Conservation (phyloP, 92 coral and sea anemone genomes). For the Nematostella vectensis region DNA sequence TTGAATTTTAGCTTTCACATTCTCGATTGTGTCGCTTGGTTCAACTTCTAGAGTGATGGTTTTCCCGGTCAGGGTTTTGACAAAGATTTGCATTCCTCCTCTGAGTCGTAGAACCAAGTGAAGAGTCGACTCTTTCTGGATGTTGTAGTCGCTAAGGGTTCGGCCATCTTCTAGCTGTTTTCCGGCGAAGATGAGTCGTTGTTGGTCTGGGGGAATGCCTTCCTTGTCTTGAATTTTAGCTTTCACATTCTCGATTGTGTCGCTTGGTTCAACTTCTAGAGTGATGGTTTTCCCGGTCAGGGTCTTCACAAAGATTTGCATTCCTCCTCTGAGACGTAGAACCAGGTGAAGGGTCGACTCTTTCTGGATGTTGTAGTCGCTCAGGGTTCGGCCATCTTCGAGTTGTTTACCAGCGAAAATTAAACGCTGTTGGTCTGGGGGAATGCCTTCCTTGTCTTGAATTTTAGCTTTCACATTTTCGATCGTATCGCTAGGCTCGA, state of each 20-base stretch:
- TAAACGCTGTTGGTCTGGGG: constrained; percentile 82
- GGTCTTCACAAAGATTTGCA: constrained; percentile 78
- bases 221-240: constrained; percentile 82
- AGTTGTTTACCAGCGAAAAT: constrained; percentile 84
- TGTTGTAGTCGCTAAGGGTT: constrained; percentile 74
- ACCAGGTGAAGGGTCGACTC: constrained; percentile 74
- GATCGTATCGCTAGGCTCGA: constrained; percentile 77
- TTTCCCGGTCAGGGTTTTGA: constrained; percentile 74
- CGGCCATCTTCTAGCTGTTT: constrained; percentile 84
- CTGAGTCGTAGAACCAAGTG: constrained; percentile 65
- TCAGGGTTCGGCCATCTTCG: constrained; percentile 83
- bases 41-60: constrained; percentile 85
- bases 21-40: constrained; percentile 77
- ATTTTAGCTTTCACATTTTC: constrained; percentile 77
- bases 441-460: constrained; percentile 86
- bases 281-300: constrained; percentile 83
- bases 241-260: constrained; percentile 77
- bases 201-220: constrained; percentile 88
- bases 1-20: constrained; percentile 54
- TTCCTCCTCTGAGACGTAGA: constrained; percentile 75
- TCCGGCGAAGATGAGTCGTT: constrained; percentile 73
- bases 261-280: constrained; percentile 81
- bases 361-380: constrained; percentile 73
- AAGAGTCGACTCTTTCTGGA: constrained; percentile 73
- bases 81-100: constrained; percentile 84